These are phyloP conservation scores for Cyanistes caeruleus DNA, from an alignment of 2,113 vertebrate genomes.

Conservation along the genomic window DNA sequence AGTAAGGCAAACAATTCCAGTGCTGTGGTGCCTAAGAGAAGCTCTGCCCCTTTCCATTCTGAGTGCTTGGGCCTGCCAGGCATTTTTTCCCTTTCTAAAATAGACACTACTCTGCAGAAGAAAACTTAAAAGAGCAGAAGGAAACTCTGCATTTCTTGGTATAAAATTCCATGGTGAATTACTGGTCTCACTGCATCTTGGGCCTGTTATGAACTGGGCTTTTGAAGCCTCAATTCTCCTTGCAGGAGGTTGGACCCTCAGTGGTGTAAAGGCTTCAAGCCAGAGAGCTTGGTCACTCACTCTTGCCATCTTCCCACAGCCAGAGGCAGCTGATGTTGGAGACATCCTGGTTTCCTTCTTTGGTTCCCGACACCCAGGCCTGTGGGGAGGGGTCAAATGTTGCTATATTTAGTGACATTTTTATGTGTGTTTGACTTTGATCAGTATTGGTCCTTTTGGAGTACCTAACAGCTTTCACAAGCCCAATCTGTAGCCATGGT, in stretches of 20 bases:
- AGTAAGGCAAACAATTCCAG: constrained; percentile 9
- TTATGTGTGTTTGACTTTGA: neutral
- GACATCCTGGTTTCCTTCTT: neutral
- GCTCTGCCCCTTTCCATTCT: constrained; percentile 47
- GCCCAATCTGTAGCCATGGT: neutral
- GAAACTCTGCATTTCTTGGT: neutral
- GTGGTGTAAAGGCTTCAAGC: neutral
- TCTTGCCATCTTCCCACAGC: neutral
- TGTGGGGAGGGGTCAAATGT: neutral
- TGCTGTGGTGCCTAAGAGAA: neutral
- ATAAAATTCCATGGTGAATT: neutral
- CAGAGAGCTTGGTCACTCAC: neutral
- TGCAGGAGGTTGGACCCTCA: neutral
- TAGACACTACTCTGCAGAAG: neutral
- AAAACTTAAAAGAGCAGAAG: neutral
- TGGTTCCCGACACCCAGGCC: neutral
- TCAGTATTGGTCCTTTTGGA: neutral
- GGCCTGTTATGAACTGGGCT: neutral
- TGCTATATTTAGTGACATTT: neutral
- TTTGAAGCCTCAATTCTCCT: neutral
- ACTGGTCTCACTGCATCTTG: neutral
- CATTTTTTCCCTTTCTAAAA: constrained; percentile 58
- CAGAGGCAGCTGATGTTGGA: neutral
- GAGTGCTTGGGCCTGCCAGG: neutral
- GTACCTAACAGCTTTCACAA: neutral